Evolutionary conservation across 1,140 invertebrate species (phyloP).

Genomic region (Drosophila nebulosa): DNA sequence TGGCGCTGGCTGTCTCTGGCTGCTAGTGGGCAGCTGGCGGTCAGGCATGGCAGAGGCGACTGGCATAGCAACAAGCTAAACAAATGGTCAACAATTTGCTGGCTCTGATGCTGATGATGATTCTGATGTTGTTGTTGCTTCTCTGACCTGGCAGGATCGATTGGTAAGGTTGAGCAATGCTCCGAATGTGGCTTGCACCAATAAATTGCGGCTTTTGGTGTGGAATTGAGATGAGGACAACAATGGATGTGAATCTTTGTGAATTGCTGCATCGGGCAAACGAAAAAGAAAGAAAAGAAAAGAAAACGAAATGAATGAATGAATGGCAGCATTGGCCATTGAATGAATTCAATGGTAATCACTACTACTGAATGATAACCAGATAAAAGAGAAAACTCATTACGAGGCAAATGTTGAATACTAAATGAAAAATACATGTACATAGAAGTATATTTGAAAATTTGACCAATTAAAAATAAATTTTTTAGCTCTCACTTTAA

Average conservation of each 20-base stretch:
- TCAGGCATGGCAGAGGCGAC: conserved; percentile 11
- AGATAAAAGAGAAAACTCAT: neutral
- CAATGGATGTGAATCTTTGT: neutral
- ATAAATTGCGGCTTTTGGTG: neutral
- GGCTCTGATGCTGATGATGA: no score
- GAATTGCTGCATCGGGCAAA: neutral
- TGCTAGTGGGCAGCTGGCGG: conserved; percentile 42
- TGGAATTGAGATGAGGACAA: neutral
- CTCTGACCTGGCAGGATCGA: neutral
- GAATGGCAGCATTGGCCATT: no score
- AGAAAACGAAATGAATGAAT: neutral
- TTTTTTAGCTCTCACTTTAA: no score
- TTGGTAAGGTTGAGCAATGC: neutral
- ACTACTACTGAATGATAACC: neutral
- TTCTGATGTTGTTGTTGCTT: neutral
- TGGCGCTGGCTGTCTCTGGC: conserved; percentile 31
- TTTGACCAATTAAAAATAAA: no score
- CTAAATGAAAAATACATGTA: neutral
- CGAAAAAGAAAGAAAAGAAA: neutral
- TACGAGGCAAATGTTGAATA: neutral
- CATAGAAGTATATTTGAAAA: no score
- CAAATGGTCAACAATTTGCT: conserved; percentile 11
- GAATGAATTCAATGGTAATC: neutral
- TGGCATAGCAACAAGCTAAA: conserved; percentile 33
- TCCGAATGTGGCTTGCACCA: neutral